Conservation (phyloP, 2,113 vertebrate genomes). For the Canis aureus region DNA sequence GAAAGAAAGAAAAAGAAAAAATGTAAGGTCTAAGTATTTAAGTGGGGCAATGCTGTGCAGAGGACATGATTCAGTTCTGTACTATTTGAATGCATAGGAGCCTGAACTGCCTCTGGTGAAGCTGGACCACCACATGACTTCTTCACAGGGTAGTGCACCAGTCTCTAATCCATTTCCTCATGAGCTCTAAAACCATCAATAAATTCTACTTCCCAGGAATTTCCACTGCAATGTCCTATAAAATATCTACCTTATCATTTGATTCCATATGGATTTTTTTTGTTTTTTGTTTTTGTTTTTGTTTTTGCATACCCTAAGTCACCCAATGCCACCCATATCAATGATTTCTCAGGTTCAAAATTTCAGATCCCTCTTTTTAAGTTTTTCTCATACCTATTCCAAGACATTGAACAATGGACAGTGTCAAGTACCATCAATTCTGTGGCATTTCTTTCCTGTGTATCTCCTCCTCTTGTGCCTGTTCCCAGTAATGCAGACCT, state of each 20-base stretch:
- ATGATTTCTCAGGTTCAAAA: background rate
- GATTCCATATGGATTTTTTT: background rate
- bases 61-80: background rate
- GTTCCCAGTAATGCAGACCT: background rate
- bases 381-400: background rate
- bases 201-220: background rate
- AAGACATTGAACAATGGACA: background rate
- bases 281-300: too few relatives aligned
- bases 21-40: background rate
- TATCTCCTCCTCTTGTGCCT: background rate
- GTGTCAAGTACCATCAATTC: background rate
- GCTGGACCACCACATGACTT: too few relatives aligned
- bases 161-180: background rate
- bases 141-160: background rate
- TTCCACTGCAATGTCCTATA: background rate
- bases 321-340: background rate
- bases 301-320: background rate
- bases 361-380: background rate
- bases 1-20: background rate
- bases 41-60: background rate
- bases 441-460: background rate
- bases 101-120: background rate
- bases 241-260: background rate
- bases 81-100: background rate
- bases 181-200: background rate